A percentile compares a stretch with the other conserved stretches of the same genome.
Evolutionary conservation across 2,797 vertebrate genomes (phyloP).

Genomic region (Halcyon chelicuti): DNA sequence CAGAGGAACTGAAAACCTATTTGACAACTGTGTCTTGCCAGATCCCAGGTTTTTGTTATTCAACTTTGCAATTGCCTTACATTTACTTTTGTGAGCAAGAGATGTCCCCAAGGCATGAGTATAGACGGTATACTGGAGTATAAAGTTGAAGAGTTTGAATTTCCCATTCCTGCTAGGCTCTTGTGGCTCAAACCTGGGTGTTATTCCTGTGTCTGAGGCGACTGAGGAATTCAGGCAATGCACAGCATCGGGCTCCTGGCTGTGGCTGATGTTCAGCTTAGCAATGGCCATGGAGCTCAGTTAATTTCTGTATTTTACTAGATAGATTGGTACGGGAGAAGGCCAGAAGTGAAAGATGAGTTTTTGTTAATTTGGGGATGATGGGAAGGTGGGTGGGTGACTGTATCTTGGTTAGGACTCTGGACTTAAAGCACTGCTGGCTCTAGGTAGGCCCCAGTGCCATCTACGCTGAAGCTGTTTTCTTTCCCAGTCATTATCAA

Average conservation of each 20-base stretch:
- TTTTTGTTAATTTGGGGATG: neutral
- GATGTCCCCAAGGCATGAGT: neutral
- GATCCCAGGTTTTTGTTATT: neutral
- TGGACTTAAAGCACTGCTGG: neutral
- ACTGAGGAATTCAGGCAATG: neutral
- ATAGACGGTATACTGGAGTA: neutral
- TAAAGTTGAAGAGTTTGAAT: neutral
- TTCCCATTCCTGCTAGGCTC: neutral
- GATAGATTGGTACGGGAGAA: neutral
- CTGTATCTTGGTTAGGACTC: rapidly evolving
- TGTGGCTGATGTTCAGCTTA: neutral
- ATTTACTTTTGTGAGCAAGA: neutral
- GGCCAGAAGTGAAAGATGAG: neutral
- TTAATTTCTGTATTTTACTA: neutral
- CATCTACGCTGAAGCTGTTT: neutral
- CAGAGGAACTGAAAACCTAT: neutral
- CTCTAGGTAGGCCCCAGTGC: neutral
- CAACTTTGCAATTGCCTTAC: neutral
- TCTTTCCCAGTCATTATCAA: neutral
- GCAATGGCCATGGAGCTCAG: neutral
- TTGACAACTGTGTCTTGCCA: neutral
- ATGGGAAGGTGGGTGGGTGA: neutral
- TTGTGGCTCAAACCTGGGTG: neutral
- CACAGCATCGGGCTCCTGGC: neutral
- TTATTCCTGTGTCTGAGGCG: neutral